Evolutionary conservation across 92 coral and sea anemone species (phyloP).

Genomic region (Palythoa heliodiscus): DNA sequence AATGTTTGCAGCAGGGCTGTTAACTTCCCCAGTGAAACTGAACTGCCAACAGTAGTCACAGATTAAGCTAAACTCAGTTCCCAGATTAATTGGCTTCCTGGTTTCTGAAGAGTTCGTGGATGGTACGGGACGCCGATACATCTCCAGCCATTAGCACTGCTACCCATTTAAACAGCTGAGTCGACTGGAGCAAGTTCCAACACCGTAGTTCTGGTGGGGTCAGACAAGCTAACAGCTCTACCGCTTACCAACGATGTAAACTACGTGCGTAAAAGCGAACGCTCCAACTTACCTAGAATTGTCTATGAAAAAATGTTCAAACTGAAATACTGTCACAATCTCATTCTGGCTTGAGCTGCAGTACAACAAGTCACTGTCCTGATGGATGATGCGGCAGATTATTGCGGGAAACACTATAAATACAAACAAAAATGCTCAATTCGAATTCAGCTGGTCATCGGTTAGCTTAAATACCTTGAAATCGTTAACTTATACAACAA

Average conservation of each 20-base stretch:
- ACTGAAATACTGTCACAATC: conserved; percentile 86
- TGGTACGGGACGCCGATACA: no score
- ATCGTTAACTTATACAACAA: not conserved
- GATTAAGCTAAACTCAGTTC: no score
- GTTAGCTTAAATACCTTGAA: not conserved
- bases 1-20: no score
- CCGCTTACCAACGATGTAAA: not conserved
- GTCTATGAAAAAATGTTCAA: conserved; percentile 86
- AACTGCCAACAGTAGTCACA: no score
- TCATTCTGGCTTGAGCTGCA: conserved; percentile 68
- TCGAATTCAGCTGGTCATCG: not conserved
- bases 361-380: conserved; percentile 72
- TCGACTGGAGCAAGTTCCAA: no score
- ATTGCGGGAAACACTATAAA: conserved; percentile 89
- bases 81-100: no score
- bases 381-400: conserved; percentile 78
- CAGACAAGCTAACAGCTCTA: no score
- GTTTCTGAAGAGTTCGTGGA: no score
- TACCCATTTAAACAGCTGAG: no score
- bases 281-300: conserved; percentile 69
- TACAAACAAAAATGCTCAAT: not conserved
- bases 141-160: no score
- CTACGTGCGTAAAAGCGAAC: not conserved
- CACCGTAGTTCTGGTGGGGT: no score
- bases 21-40: no score